Percentiles rank a stretch among this genome's conserved stretches.
Evolutionary conservation across 2,888 invertebrate species (phyloP).

Genomic region (Amphipoea oculea): DNA sequence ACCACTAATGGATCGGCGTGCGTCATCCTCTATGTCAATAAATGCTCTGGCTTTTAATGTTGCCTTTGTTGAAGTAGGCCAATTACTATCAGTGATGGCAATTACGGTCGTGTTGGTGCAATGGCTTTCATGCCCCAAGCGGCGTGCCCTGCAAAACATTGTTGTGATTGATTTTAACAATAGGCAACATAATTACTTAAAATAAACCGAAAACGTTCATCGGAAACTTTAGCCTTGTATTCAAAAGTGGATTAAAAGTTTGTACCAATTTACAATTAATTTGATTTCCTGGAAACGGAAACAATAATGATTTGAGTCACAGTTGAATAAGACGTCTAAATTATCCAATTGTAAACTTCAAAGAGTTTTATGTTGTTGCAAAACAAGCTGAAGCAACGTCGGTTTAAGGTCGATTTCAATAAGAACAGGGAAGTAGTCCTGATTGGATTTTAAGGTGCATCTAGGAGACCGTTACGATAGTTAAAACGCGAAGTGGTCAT

Average conservation of each 20-base stretch:
- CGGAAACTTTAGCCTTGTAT: conserved; percentile 31
- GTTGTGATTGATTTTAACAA: conserved; percentile 67
- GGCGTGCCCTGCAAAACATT: conserved; percentile 34
- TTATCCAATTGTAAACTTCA: conserved; percentile 61
- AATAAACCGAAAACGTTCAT: conserved; percentile 44
- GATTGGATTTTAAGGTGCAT: conserved; percentile 57
- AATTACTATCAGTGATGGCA: conserved; percentile 80
- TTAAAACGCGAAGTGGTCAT: conserved; percentile 66
- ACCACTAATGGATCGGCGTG: conserved; percentile 83
- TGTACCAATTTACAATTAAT: conserved; percentile 51
- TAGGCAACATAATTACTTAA: conserved; percentile 57
- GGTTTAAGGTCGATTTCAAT: conserved; percentile 53
- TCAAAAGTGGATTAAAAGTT: conserved; percentile 55
- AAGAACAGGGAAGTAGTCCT: conserved; percentile 11
- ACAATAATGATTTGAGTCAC: conserved; percentile 64
- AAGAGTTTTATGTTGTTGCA: conserved; percentile 45
- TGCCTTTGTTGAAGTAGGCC: conserved; percentile 83
- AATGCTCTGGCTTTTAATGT: conserved; percentile 82
- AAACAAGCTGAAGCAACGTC: conserved; percentile 40
- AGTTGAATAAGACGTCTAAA: conserved; percentile 62
- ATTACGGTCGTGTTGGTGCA: conserved; percentile 75
- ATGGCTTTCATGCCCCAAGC: conserved; percentile 53
- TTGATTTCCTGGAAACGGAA: conserved; percentile 58
- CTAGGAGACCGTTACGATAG: conserved; percentile 57
- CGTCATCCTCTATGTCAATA: conserved; percentile 84